Conservation (phyloP, 1,140 invertebrate species). For the Drosophila hydei region DNA sequence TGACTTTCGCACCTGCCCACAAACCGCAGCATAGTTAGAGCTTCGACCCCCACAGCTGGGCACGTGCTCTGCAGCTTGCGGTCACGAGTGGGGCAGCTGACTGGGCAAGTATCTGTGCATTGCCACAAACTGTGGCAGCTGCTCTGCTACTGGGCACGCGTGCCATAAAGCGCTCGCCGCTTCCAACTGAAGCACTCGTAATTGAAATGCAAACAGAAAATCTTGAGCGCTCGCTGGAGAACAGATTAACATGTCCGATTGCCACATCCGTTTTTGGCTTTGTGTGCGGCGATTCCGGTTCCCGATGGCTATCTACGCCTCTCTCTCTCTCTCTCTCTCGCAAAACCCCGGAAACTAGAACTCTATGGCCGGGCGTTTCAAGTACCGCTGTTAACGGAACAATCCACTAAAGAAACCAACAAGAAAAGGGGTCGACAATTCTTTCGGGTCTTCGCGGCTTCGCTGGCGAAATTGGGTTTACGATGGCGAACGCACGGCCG, state of each 20-base stretch:
- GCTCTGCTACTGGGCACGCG: conserved; percentile 35
- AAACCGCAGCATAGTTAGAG: conserved; percentile 35
- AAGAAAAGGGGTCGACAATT: conserved; percentile 41
- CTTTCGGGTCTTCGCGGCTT: background rate
- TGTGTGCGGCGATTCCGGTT: conserved; percentile 48
- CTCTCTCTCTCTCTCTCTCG: background rate
- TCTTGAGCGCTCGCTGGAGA: conserved; percentile 1
- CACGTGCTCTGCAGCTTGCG: conserved; percentile 29
- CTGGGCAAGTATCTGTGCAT: background rate
- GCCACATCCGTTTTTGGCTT: conserved; percentile 50
- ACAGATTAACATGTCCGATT: conserved; percentile 61
- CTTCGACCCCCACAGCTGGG: conserved; percentile 9
- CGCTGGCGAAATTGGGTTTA: conserved; percentile 52
- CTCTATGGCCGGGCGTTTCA: conserved; percentile 33
- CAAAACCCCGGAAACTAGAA: conserved; percentile 50
- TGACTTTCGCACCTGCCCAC: conserved; percentile 50
- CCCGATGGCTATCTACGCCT: conserved; percentile 27
- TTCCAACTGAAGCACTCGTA: conserved; percentile 33
- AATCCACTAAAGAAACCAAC: conserved; percentile 14
- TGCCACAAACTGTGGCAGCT: conserved; percentile 23
- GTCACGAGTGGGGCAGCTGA: conserved; percentile 15
- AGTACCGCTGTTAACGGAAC: conserved; percentile 39
- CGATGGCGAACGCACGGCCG: conserved; percentile 31
- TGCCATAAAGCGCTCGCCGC: conserved; percentile 22
- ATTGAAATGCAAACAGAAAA: conserved; percentile 46